These are phyloP conservation scores for Parazoanthus swiftii DNA, from an alignment of 92 coral and sea anemone species.

Conservation along the genomic window DNA sequence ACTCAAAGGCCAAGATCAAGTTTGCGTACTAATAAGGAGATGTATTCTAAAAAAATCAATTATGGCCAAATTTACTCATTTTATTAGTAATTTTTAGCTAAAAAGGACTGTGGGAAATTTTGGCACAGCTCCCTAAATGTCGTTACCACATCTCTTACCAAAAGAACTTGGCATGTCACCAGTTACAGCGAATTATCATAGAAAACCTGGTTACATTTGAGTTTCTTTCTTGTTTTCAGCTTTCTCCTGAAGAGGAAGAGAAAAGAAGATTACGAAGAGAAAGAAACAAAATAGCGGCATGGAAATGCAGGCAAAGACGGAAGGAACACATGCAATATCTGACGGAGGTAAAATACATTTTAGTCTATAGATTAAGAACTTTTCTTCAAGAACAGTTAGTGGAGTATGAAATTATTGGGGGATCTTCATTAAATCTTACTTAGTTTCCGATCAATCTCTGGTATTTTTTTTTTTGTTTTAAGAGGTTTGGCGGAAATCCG, in stretches of 20 bases:
- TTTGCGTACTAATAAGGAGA: neutral
- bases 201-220: neutral
- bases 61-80: neutral
- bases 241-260: conserved; percentile 87
- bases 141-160: too few species aligned
- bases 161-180: too few species aligned
- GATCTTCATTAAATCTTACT: conserved; percentile 3
- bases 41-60: neutral
- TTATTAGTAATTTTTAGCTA: neutral
- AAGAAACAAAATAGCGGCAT: conserved; percentile 94
- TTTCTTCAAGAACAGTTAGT: neutral
- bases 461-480: neutral
- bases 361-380: neutral
- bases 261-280: conserved; percentile 87
- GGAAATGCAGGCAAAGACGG: conserved; percentile 91
- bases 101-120: neutral
- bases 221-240: conserved; percentile 46
- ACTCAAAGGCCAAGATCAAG: neutral
- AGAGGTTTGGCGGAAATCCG: neutral
- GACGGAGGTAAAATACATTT: conserved; percentile 68
- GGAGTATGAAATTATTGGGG: neutral
- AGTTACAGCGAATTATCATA: neutral
- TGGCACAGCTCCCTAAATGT: too few species aligned
- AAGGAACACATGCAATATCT: conserved; percentile 87
- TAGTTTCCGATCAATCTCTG: neutral